Evolutionary conservation across 2,113 vertebrate genomes (phyloP), one percentile per base, ranked within the genome.

Genomic region (Columba janthina): DNA sequence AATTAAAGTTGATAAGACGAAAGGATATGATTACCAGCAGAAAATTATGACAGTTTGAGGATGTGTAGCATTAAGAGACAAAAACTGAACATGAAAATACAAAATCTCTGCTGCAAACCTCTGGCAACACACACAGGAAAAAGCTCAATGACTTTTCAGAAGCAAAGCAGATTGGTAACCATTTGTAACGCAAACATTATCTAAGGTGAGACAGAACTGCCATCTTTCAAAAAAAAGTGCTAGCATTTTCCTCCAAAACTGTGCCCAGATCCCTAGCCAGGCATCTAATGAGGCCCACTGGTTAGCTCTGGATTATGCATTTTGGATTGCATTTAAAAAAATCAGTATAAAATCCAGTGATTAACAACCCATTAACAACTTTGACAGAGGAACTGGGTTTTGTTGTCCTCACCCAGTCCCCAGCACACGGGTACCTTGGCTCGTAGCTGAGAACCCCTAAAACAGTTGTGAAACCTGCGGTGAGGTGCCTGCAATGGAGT

Each of bases 111-210:
- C 29, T 86, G 76, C 8, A 21, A 44, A 12, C 14, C 20, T 83
- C 48, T 20, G 38, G 38, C 12, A 72, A 76, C 15, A 8, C 50
- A 73, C 20, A 80, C 2, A 56, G 53, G 46, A 2, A 12, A 58
- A 54, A 82, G 28, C 15, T 78, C 32, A 44, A 15, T 12, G 28
- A 82, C 26, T 58, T 85, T 88, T 83, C 42, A 70, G 29, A 84
- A 51, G 29, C 29, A 70, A 87, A 69, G 60, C 44, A n/a, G 13
- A 58, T 11, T 0, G 0, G 36, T 32, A 60, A 60, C 2, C 29
- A 60, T 20, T 51, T 67, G 50, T 26, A 76, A 72, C 2, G 21
- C 7, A 79, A 8, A 46, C 14, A 21, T 50, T 38, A 51, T 15
- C 50, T 61, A 42, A 54, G 53, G 15, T 31, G 22, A 61, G 29